These are phyloP conservation scores for Centroberyx gerrardi DNA, from an alignment of 2,797 vertebrate genomes.

Conservation along the genomic window DNA sequence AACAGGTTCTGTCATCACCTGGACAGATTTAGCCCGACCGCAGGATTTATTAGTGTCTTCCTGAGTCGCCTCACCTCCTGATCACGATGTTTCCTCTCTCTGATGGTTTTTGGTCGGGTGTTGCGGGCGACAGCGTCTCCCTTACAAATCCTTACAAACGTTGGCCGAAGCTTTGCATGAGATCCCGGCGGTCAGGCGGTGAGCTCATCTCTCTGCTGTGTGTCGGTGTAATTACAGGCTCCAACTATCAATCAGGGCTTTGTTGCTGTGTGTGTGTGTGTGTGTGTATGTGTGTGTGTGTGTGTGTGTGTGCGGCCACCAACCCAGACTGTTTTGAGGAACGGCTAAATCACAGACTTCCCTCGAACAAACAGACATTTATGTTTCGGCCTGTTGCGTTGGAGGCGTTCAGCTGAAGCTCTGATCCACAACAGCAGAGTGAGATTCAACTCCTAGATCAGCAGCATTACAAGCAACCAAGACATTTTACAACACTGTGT, in stretches of 20 bases:
- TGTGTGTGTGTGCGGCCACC: neutral
- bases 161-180: neutral
- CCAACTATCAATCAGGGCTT: slow-evolving; percentile 3
- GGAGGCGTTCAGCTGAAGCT: too few relatives aligned
- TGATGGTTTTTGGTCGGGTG: neutral
- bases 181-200: neutral
- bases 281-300: neutral
- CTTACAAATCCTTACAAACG: slow-evolving; percentile 12
- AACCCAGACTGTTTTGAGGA: slow-evolving; percentile 46
- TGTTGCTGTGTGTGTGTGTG: too few relatives aligned
- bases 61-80: too few relatives aligned
- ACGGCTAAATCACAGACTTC: slow-evolving; percentile 45
- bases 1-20: slow-evolving; percentile 2
- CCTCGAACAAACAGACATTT: neutral
- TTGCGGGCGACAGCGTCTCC: slow-evolving; percentile 19
- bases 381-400: too few relatives aligned
- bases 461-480: too few relatives aligned
- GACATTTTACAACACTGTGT: too few relatives aligned
- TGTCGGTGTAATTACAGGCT: slow-evolving; percentile 59
- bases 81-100: neutral
- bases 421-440: too few relatives aligned
- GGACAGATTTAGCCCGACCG: neutral
- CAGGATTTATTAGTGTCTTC: neutral
- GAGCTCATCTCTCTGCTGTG: slow-evolving; percentile 41
- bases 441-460: too few relatives aligned